Conservation (phyloP, 2,113 vertebrate genomes). For the Asarcornis scutulata region DNA sequence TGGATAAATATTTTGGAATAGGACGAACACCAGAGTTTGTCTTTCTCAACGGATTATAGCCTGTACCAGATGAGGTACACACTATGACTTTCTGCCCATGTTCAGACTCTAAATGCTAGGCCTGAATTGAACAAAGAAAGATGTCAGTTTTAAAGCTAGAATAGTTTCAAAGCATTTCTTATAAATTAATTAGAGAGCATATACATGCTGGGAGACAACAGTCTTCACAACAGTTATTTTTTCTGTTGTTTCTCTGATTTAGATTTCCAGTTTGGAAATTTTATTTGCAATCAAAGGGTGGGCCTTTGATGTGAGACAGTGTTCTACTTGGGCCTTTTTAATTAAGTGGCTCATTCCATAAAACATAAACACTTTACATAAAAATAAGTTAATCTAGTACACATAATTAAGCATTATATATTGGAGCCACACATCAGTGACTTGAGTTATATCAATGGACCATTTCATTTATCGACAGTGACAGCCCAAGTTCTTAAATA, state of each 20-base stretch:
- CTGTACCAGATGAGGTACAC: neutral
- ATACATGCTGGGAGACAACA: neutral
- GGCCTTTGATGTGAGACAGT: neutral
- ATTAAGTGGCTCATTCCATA: slow-evolving; percentile 42
- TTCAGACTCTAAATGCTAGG: neutral
- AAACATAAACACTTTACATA: slow-evolving; percentile 71
- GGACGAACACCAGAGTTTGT: neutral
- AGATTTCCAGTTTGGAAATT: slow-evolving; percentile 38
- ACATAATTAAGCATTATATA: slow-evolving; percentile 75
- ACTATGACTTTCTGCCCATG: neutral
- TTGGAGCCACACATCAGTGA: slow-evolving; percentile 59
- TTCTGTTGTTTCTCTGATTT: neutral
- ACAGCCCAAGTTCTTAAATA: slow-evolving; percentile 74
- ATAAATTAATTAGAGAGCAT: neutral
- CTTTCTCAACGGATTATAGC: neutral
- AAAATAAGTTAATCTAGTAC: slow-evolving; percentile 72
- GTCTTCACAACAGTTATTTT: neutral
- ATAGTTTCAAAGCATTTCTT: neutral
- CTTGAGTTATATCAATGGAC: slow-evolving; percentile 64
- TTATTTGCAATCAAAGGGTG: neutral
- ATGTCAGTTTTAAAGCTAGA: neutral
- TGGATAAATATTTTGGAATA: neutral
- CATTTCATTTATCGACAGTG: slow-evolving; percentile 72
- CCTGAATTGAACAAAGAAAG: neutral
- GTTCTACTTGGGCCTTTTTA: slow-evolving; percentile 14